Evolutionary conservation across 1,140 invertebrate genomes (phyloP).

Genomic region (Drosophila prosaltans): DNA sequence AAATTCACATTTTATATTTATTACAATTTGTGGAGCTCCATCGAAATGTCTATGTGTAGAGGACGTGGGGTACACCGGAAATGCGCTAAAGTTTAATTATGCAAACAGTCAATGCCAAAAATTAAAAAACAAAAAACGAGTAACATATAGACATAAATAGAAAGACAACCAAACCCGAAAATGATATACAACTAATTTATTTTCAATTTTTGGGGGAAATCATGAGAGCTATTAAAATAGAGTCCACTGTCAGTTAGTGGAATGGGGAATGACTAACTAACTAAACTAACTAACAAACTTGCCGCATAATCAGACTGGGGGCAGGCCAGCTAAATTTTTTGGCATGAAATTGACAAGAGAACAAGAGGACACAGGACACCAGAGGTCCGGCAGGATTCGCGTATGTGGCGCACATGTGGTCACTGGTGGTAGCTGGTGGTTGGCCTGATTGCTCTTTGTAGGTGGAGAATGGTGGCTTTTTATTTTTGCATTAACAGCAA

Average conservation of each 20-base stretch:
- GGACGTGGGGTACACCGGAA: constrained; percentile 42
- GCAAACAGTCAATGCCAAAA: constrained; percentile 46
- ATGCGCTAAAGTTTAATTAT: constrained; percentile 74
- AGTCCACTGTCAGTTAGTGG: constrained; percentile 37
- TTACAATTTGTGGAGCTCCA: constrained; percentile 34
- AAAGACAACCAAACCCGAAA: constrained; percentile 43
- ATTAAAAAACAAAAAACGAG: background rate
- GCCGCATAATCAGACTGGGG: constrained; percentile 44
- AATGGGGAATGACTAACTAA: constrained; percentile 17
- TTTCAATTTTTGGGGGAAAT: constrained; percentile 76
- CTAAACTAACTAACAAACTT: constrained; percentile 28
- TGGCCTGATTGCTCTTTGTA: constrained; percentile 18
- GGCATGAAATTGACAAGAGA: constrained; percentile 59
- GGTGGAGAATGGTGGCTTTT: constrained; percentile 55
- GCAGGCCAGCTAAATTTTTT: constrained; percentile 38
- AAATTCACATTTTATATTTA: constrained; percentile 18
- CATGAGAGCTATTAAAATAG: constrained; percentile 79
- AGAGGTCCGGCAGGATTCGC: background rate
- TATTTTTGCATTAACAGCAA: constrained; percentile 81
- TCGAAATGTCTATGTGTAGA: constrained; percentile 67
- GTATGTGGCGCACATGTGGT: constrained; percentile 43
- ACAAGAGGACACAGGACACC: constrained; percentile 22
- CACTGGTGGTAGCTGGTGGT: constrained; percentile 19
- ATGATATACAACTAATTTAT: constrained; percentile 81
- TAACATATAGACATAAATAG: background rate